Evolutionary conservation across 2,888 invertebrate species (phyloP), one percentile per base, ranked within the genome.

Genomic region (Euproctis similis): DNA sequence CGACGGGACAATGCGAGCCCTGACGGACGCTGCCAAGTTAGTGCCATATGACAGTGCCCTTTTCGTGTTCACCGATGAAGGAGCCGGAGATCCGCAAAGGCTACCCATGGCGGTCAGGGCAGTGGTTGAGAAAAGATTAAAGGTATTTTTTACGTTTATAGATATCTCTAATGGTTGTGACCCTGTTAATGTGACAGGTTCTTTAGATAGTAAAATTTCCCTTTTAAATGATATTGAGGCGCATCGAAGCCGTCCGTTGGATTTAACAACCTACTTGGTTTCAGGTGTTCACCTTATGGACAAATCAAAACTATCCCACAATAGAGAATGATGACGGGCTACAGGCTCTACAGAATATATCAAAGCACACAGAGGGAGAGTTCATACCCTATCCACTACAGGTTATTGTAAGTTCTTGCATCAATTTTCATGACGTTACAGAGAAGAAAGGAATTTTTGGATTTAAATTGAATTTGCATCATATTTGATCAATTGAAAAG

Each of bases 41-140:
- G 85, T 90, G 28, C 89, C 89, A 0, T 87, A 87, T 40, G 88
- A 89, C 53, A 87, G 88, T 37, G 89, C 88, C 0, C 73, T 90
- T 6, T 86, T 91, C 49, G 63, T 90, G 22, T 81, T 90, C 34
- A 87, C 88, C 0, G 87, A 88, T 32, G 69, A 76, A 17, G 82
- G 81, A 10, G 78, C 87, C 16, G 84, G 77, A 1, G 89, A 89
- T 12, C 60, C 64, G 2, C 73, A 74, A 33, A 51, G 66, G 8
- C 54, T 74, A 3, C 77, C 78, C 0, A 36, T 76, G 2, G 78
- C 82, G 0, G 36, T 81, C 30, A 62, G 76, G 12, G 76, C 77
- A 0, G 42, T 84, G 11, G 70, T 85, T 1, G 78, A 81, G 47
- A 85, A 84, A 41, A 53, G 82, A 13, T 33, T 81, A 10, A 81